Evolutionary conservation across 2,888 invertebrate species (phyloP), one percentile per base, ranked within the genome.

Genomic region (Drosophila anomalata): DNA sequence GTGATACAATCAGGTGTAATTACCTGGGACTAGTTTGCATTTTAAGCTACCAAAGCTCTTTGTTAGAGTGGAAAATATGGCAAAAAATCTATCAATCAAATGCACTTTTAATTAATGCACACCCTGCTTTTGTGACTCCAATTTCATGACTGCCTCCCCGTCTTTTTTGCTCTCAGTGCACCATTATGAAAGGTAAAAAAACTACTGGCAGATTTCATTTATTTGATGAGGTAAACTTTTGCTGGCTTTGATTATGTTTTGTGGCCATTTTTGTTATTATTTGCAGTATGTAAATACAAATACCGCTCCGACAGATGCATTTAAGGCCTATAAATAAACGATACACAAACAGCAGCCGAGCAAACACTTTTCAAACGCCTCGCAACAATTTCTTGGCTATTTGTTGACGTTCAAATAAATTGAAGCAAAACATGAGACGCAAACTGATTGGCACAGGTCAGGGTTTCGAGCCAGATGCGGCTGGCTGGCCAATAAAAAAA

Each of bases 321-420:
- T 47, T 47, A 55, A 44, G 31, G 71, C 57, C 44, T 41, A 72
- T 63, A 54, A 72, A 72, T 56, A 61, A 54, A 41, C 31, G 39
- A 66, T 56, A 52, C 20, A 24, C 41, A n/a, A 52, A 36, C 61
- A 53, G 39, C 44, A 52, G 14, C 12, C n/a, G 24, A 29, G 29
- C 50, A 65, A 65, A 65, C 61, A 55, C 54, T 57, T 58, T 72
- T 58, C 51, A 54, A 66, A 71, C 53, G 63, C 52, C 65, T 73
- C 61, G 56, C 53, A 55, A 62, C 61, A 42, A 53, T 65, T 47
- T 29, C 66, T 31, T 22, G 62, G 9, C 12, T 12, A 24, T 60
- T 53, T 75, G 73, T 73, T 80, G 70, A 59, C 62, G 33, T 68
- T 55, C 50, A 52, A 78, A 74, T 67, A 65, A 78, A 44, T 72